These are phyloP conservation scores for Nannobrachium achirus DNA, from an alignment of 2,113 vertebrate genomes.

Conservation along the genomic window DNA sequence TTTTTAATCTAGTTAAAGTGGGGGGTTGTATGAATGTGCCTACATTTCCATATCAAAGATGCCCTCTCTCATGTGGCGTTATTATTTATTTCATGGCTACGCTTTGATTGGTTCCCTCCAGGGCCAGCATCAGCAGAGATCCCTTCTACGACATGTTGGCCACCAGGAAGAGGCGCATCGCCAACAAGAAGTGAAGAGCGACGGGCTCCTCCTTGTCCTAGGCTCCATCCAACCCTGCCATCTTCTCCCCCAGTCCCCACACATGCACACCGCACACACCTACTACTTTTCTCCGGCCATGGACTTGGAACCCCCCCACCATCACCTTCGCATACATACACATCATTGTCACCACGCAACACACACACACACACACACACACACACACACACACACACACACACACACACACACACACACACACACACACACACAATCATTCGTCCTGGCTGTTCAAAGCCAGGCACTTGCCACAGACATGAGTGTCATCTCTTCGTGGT, in stretches of 20 bases:
- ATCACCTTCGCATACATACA: not conserved
- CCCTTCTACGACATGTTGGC: slow-evolving; percentile 99
- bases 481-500: slow-evolving; percentile 8
- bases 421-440: no score
- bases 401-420: no score
- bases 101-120: slow-evolving; percentile 74
- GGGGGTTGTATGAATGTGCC: slow-evolving; percentile 71
- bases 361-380: no score
- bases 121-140: slow-evolving; percentile 97
- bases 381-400: no score
- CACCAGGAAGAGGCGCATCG: slow-evolving; percentile 95
- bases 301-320: not conserved
- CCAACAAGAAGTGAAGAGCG: slow-evolving; percentile 92
- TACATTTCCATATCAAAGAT: slow-evolving; percentile 81
- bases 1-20: slow-evolving; percentile 71
- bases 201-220: slow-evolving; percentile 27
- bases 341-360: not conserved
- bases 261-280: not conserved
- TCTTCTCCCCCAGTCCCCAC: slow-evolving; percentile 10
- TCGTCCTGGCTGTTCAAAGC: no score
- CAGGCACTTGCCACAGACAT: slow-evolving; percentile 20
- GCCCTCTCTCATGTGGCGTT: slow-evolving; percentile 53
- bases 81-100: slow-evolving; percentile 63
- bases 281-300: not conserved
- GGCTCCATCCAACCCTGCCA: slow-evolving; percentile 18